Evolutionary conservation across 2,797 vertebrate genomes (phyloP).

Genomic region (Xiphophorus birchmanni): DNA sequence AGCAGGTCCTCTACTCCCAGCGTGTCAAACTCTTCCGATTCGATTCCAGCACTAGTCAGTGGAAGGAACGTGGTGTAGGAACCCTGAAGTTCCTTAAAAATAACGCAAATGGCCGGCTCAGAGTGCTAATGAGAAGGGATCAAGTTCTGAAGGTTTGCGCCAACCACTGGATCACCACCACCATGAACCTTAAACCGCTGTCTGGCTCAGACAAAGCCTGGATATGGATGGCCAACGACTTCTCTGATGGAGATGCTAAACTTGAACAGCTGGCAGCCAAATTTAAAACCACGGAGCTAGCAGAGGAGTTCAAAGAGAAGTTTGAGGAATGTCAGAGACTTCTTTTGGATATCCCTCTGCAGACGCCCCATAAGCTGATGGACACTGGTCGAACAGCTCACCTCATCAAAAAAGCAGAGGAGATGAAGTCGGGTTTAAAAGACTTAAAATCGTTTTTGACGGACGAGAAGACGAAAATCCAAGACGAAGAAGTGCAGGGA

Average conservation of each 20-base stretch:
- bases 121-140: slow-evolving; percentile 96
- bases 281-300: slow-evolving; percentile 94
- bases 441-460: slow-evolving; percentile 94
- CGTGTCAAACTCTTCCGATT: slow-evolving; percentile 96
- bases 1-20: slow-evolving; percentile 91
- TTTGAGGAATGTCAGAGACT: slow-evolving; percentile 96
- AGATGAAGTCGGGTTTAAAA: slow-evolving; percentile 97
- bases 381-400: slow-evolving; percentile 93
- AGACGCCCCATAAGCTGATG: slow-evolving; percentile 97
- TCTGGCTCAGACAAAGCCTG: slow-evolving; percentile 95
- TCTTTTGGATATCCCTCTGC: slow-evolving; percentile 94
- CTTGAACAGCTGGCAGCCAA: slow-evolving; percentile 93
- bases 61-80: slow-evolving; percentile 98
- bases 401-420: slow-evolving; percentile 96
- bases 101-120: slow-evolving; percentile 87
- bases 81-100: slow-evolving; percentile 95
- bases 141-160: slow-evolving; percentile 98
- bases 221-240: slow-evolving; percentile 97
- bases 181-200: slow-evolving; percentile 95
- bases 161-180: slow-evolving; percentile 99
- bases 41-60: slow-evolving; percentile 89
- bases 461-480: slow-evolving; percentile 88
- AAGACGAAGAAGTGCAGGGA: slow-evolving; percentile 79
- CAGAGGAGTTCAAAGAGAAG: slow-evolving; percentile 93
- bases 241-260: slow-evolving; percentile 93